Base-by-base conservation (phyloP, 1,140 invertebrate species). In the Lucilia cuprina region DNA sequence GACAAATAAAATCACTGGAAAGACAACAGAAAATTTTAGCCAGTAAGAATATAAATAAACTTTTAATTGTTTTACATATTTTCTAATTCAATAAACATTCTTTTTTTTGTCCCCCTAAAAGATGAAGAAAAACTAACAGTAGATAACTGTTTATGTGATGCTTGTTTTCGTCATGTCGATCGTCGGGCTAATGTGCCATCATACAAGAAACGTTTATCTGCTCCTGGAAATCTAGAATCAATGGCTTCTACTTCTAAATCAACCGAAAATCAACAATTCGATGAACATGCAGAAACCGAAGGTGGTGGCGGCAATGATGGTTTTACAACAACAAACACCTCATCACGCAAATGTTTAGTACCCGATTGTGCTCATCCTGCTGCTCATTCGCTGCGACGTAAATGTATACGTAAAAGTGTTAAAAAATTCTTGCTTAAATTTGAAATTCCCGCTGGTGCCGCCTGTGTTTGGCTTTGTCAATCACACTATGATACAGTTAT, bases 81-180 rank as follows among this genome's bases (percentile, higher is more conserved):
- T n/a, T n/a, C n/a, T n/a, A n/a, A n/a, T n/a, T n/a, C n/a, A n/a
- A n/a, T n/a, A n/a, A n/a, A n/a, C n/a, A n/a, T n/a, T n/a, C n/a
- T n/a, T n/a, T n/a, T n/a, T n/a, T n/a, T n/a, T n/a, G n/a, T n/a
- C n/a, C 82, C 12, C 82, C 60, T 5, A 55, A 10, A 87, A 95
- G 94, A 94, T 86, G 95, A 96, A 87, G 94, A 95, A 88, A 95
- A 96, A 87, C 91, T 96, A 12, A 95, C 94, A 0, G 94, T 94
- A 80, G 96, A 96, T 89, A 96, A 95, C 60, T 96, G 96, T 87
- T 92, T 97, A 25, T 97, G 96, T 89, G 96, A 97, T 89, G 96
- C 96, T 35, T 97, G 96, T 88, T 96, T 96, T 89, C 93, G 96
- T 0, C 96, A 96, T 88, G 95, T 97, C 30, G 96, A 96, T 91